phyloP scores from a whole-genome alignment of 2,888 invertebrate genomes.

The Acanthacorydalis orientalis region DNA sequence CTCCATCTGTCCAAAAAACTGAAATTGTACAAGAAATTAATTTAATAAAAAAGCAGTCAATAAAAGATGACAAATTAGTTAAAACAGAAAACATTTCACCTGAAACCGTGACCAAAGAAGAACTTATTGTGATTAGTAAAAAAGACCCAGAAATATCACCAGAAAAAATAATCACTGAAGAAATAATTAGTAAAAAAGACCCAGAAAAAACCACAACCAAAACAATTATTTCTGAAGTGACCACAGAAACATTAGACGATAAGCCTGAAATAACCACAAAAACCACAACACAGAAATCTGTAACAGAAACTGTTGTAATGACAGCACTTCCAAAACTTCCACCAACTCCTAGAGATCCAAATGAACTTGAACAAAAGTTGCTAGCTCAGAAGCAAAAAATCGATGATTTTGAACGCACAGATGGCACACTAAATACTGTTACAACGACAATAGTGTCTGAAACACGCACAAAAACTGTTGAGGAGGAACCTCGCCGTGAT shows the following conservation, averaged over 20 bases:
- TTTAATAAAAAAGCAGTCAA: conserved; percentile 48
- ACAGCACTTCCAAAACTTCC: conserved; percentile 20
- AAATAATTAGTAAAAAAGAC: conserved; percentile 19
- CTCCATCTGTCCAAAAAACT: conserved; percentile 54
- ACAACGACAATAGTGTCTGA: conserved; percentile 8
- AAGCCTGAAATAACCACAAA: conserved; percentile 15
- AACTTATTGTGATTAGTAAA: conserved; percentile 30
- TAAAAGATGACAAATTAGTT: conserved; percentile 28
- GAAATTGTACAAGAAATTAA: conserved; percentile 58
- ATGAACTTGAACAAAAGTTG: conserved; percentile 20
- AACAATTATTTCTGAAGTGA: conserved; percentile 33
- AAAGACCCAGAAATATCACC: conserved; percentile 9
- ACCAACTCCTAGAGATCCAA: conserved; percentile 23
- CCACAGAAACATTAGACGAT: conserved; percentile 10
- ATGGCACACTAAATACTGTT: conserved; percentile 8
- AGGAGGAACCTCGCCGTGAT: conserved; percentile 18
- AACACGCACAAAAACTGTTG: conserved; percentile 7
- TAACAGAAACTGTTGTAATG: conserved; percentile 17
- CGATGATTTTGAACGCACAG: conserved; percentile 10
- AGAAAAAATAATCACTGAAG: conserved; percentile 20
- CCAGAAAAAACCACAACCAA: conserved; percentile 30
- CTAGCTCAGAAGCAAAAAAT: conserved; percentile 12
- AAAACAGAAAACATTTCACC: conserved; percentile 28
- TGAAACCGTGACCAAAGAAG: conserved; percentile 34
- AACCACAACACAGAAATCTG: conserved; percentile 13